These are phyloP conservation scores for Spheniscus humboldti DNA, from an alignment of 2,797 vertebrate genomes.

Conservation along the genomic window DNA sequence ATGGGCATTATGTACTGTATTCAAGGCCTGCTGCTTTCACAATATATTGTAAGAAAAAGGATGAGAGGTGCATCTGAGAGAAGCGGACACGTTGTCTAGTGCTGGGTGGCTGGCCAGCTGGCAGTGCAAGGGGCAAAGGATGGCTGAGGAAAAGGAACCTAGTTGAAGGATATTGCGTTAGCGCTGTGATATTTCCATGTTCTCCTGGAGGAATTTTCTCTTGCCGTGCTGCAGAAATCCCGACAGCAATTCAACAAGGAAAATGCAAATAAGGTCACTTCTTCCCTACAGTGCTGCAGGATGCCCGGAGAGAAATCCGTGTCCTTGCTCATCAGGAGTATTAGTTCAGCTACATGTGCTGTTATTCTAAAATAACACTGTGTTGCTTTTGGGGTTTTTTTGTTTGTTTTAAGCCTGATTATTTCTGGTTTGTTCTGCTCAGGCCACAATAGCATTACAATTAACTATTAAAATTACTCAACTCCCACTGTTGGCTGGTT, in stretches of 20 bases:
- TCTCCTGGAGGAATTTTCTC: conserved; percentile 42
- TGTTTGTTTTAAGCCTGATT: conserved; percentile 30
- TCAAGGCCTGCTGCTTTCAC: not conserved
- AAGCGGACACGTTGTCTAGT: fast-evolving
- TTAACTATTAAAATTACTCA: not conserved
- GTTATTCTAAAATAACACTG: conserved; percentile 45
- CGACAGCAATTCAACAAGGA: conserved; percentile 46
- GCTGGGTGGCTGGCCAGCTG: not conserved
- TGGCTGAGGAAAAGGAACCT: not conserved
- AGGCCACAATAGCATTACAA: not conserved
- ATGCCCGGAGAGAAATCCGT: conserved; percentile 40
- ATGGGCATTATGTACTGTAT: fast-evolving
- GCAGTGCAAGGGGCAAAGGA: not conserved
- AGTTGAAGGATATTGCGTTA: not conserved
- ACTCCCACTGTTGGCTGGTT: not conserved
- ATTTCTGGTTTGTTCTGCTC: not conserved
- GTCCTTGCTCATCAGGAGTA: conserved; percentile 44
- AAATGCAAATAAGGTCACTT: conserved; percentile 66
- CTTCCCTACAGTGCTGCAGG: conserved; percentile 35
- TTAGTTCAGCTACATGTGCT: conserved; percentile 41
- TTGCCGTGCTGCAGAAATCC: conserved; percentile 16
- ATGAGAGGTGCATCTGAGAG: fast-evolving
- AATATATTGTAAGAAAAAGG: not conserved
- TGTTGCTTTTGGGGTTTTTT: not conserved
- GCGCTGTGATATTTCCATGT: conserved; percentile 40